Base-by-base conservation (phyloP, 2,113 vertebrate genomes). In the Tapirus terrestris region DNA sequence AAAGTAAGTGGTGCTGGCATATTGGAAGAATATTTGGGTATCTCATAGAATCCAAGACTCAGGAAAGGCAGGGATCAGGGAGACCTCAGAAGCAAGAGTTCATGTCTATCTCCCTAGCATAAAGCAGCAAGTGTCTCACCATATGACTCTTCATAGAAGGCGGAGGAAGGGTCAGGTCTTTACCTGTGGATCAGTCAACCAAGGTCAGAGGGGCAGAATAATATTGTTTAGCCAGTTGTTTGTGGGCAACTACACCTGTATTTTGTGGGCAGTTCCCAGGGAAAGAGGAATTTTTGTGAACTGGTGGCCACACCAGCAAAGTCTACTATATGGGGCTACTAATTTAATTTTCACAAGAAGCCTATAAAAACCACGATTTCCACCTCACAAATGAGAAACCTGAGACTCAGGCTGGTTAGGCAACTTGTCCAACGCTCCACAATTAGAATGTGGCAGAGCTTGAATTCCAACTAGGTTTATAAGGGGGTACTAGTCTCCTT, bases 1-100 rank as follows among this genome's bases (percentile, higher is more conserved):
- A 92, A 95, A 90, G 56, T 77, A 77, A 95, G 89, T 88, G 73
- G 60, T 43, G 33, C 31, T 75, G 79, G 75, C 61, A 25, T 51
- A 56, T 1, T 80, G 48, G 48, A 79, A 89, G 83, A 86, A 25
- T 73, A 48, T 87, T 58, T 96, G 45, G 83, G 39, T 67, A 82
- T 91, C 65, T 89, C 73, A 81, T 2, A 51, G 60, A 85, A 90
- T 92, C 45, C 25, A 83, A 89, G 89, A 72, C 13, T 90, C 43
- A 82, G 73, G 65, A 75, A 76, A 92, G 58, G 67, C 48, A 95
- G 63, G 18, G 39, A 36, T 70, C 17, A 51, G 61, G 72, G 31
- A 65, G 29, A 81, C 68, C 79, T 85, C n/a, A 65, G 91, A 87
- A 43, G 81, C 21, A 12, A 12, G 29, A 51, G 63, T 81, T 51